A percentile compares a stretch with the other conserved stretches of the same genome.
Conservation (phyloP, 2,888 invertebrate genomes). For the Catonia carolina region DNA sequence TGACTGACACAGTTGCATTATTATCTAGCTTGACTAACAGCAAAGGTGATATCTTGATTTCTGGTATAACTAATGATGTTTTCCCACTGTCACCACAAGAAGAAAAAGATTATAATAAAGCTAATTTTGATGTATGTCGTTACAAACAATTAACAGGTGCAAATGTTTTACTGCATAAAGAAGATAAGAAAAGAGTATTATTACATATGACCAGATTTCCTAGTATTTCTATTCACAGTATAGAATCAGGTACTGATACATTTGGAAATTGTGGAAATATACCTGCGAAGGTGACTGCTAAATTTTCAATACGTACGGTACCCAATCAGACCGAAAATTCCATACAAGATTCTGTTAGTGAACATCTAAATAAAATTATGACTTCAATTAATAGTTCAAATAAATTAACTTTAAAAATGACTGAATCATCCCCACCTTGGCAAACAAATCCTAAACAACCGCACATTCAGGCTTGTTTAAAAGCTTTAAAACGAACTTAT, state of each 20-base stretch:
- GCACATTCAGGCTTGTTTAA: conserved; percentile 11
- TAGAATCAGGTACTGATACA: neutral
- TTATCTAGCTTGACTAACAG: conserved; percentile 75
- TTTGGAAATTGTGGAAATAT: conserved; percentile 1
- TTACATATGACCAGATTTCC: conserved; percentile 18
- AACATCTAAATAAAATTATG: conserved; percentile 2
- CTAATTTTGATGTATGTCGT: conserved; percentile 50
- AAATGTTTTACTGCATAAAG: conserved; percentile 15
- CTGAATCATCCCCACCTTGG: conserved; percentile 6
- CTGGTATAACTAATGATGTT: conserved; percentile 70
- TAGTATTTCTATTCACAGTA: conserved; percentile 12
- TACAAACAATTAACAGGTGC: conserved; percentile 22
- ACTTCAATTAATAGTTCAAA: conserved; percentile 4
- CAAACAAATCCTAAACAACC: conserved; percentile 7
- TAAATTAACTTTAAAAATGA: conserved; percentile 12
- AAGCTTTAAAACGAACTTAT: conserved; percentile 5
- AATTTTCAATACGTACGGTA: conserved; percentile 16
- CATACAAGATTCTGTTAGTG: neutral
- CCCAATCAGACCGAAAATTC: conserved; percentile 3
- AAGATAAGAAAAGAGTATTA: conserved; percentile 20
- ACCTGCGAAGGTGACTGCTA: neutral
- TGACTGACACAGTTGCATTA: conserved; percentile 82
- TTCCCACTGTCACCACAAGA: conserved; percentile 44
- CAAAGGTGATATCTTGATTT: conserved; percentile 75
- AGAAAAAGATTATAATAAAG: conserved; percentile 44